Base-by-base conservation (phyloP, 2,113 vertebrate genomes). In the Mustela lutreola region DNA sequence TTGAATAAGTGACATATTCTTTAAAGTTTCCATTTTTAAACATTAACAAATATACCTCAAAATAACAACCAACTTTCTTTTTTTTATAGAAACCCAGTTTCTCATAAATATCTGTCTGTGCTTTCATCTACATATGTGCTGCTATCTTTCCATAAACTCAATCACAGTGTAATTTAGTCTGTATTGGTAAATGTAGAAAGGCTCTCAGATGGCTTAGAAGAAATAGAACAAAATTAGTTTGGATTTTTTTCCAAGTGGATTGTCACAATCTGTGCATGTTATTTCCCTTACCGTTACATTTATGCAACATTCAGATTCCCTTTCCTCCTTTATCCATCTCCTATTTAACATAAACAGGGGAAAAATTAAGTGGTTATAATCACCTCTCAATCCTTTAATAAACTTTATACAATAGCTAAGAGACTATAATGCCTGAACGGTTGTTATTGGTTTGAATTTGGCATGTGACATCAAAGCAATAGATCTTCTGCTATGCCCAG, bases 191-290 rank as follows among this genome's bases (percentile, higher is more conserved):
- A 96, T 97, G 97, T 31, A 86, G 97, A 92, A 97, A 93, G 95
- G 18, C 93, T 97, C 97, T 98, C 98, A 98, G 97, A 98, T 98
- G 98, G 97, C 82, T 95, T 95, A 75, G 78, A 97, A 97, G 97
- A 98, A 96, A 97, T 95, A 97, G 96, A 96, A 96, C 91, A 94
- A 97, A 98, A 98, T 98, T 98, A 95, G 89, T 96, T 98, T 94
- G 73, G 89, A 80, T 94, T 97, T 96, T 97, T 94, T 93, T 83
- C 81, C 94, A 94, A 98, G 78, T 94, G 89, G 91, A 75, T 95
- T 97, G 76, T 97, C 89, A 97, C 97, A 98, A 97, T 97, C 97
- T 98, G 96, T 95, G 94, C 94, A 79, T 94, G 91, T 95, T 97
- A 93, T 97, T 97, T 96, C 73, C 96, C 94, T 95, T 94, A 97